These are phyloP conservation scores for Pelagia noctiluca DNA, from an alignment of 30 jellyfish, hydroid and myxozoan genomes.

Conservation along the genomic window DNA sequence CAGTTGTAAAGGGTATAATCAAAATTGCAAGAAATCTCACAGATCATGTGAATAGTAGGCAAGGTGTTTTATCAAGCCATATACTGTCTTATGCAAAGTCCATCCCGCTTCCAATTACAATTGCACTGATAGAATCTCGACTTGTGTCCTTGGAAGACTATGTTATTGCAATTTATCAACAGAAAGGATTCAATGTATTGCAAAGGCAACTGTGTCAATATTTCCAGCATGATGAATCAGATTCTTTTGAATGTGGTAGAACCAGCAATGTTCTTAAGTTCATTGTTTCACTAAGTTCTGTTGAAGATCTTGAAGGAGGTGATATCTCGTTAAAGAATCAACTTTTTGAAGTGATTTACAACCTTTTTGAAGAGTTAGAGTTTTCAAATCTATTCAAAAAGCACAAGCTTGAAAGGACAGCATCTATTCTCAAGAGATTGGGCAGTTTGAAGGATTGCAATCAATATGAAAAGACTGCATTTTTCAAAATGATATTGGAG, in stretches of 20 bases:
- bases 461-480: neutral
- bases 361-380: neutral
- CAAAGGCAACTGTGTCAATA: neutral
- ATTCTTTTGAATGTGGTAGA: neutral
- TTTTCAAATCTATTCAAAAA: neutral
- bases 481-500: neutral
- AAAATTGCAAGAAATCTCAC: neutral
- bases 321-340: too few species aligned
- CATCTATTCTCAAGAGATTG: conserved; percentile 15
- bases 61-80: neutral
- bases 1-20: conserved; percentile 17
- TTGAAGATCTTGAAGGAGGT: neutral
- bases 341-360: neutral
- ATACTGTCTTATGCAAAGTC: neutral
- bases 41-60: neutral
- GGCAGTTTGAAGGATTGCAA: neutral
- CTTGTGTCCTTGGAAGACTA: conserved; percentile 20
- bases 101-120: conserved; percentile 13
- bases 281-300: neutral
- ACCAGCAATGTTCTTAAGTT: neutral
- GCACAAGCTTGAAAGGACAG: neutral
- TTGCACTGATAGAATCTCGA: conserved; percentile 6
- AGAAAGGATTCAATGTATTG: neutral
- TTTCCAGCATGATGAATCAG: neutral
- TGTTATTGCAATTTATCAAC: neutral